Conservation (phyloP, 2,113 vertebrate species). For the Gasterosteus nipponicus region DNA sequence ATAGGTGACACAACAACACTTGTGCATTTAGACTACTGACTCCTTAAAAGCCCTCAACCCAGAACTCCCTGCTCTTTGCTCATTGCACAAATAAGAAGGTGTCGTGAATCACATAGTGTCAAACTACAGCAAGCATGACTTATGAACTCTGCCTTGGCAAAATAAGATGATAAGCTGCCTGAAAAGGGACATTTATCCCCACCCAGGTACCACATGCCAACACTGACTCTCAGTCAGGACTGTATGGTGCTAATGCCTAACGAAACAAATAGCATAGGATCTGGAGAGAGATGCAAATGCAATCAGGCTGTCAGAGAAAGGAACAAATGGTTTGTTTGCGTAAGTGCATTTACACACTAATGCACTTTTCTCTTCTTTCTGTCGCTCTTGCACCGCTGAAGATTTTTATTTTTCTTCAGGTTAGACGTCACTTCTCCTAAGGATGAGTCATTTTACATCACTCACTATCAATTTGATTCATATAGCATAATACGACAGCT, state of each 20-base stretch:
- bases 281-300: slow-evolving; percentile 6
- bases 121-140: slow-evolving; percentile 69
- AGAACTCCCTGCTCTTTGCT: slow-evolving; percentile 10
- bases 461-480: background rate
- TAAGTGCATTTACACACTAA: background rate
- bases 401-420: background rate
- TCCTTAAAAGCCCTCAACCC: slow-evolving; percentile 12
- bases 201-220: background rate
- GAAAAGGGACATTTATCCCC: slow-evolving; percentile 45
- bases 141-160: slow-evolving; percentile 75
- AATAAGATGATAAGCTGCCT: slow-evolving; percentile 74
- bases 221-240: slow-evolving; percentile 9
- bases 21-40: slow-evolving; percentile 5
- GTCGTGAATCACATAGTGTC: slow-evolving; percentile 69
- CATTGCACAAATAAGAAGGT: slow-evolving; percentile 51
- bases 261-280: slow-evolving; percentile 8
- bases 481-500: background rate
- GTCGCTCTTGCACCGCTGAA: background rate
- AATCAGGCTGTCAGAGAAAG: slow-evolving; percentile 22
- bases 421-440: background rate
- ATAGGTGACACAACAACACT: background rate
- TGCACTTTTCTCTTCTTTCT: slow-evolving; percentile 2
- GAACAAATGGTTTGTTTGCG: slow-evolving; percentile 32
- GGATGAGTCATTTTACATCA: slow-evolving; percentile 1
- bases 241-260: slow-evolving; percentile 2